A percentile compares a stretch with the other conserved stretches of the same genome.
Conservation (phyloP, 2,797 vertebrate genomes). For the Nasua narica region DNA sequence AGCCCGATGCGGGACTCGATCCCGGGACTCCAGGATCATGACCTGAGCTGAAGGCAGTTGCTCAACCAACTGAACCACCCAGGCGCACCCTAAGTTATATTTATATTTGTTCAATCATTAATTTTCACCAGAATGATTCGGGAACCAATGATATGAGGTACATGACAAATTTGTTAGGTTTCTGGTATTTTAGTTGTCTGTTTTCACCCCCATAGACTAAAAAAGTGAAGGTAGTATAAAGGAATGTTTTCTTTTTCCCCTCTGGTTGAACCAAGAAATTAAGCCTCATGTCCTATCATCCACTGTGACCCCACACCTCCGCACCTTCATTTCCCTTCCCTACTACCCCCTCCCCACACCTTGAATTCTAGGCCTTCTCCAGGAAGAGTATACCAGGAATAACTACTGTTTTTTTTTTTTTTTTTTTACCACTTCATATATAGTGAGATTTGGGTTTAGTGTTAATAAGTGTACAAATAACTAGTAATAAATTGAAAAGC, state of each 20-base stretch:
- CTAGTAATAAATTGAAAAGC: background rate
- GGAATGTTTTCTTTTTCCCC: background rate
- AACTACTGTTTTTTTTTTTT: background rate
- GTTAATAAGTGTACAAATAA: slow-evolving; percentile 12
- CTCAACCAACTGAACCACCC: too few species aligned
- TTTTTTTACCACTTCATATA: background rate
- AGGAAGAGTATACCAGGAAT: background rate
- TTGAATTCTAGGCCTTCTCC: background rate
- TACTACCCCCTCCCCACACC: background rate
- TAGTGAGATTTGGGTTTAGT: background rate
- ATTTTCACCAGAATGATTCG: background rate
- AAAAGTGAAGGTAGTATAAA: background rate
- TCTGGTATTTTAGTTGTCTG: background rate
- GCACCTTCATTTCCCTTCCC: background rate
- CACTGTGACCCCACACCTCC: background rate
- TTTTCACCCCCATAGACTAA: background rate
- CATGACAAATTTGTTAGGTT: background rate
- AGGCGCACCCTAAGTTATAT: background rate
- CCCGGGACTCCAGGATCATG: too few species aligned
- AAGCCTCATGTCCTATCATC: background rate
- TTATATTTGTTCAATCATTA: background rate
- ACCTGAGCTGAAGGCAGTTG: too few species aligned
- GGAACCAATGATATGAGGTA: background rate
- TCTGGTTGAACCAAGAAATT: background rate
- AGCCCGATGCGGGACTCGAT: too few species aligned